Percentiles rank a stretch among this genome's conserved stretches.
These are phyloP conservation scores for Lobophora halterata DNA, from an alignment of 2,888 invertebrate genomes.

Conservation along the genomic window DNA sequence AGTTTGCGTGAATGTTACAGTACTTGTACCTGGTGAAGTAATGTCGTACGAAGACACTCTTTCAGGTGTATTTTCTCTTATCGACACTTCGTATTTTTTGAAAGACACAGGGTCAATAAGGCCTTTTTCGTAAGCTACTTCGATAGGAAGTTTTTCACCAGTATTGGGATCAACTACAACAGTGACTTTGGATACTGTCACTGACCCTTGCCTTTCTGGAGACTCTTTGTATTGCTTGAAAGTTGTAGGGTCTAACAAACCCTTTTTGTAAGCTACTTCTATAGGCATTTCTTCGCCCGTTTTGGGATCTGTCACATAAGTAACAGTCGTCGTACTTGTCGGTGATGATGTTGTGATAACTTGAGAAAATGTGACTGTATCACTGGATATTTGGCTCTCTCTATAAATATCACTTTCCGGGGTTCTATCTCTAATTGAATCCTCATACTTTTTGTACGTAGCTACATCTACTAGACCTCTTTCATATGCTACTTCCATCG, in stretches of 20 bases:
- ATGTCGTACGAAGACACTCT: constrained; percentile 27
- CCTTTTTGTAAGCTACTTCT: constrained; percentile 86
- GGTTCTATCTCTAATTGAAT: constrained; percentile 62
- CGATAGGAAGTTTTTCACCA: constrained; percentile 85
- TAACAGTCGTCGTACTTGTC: constrained; percentile 31
- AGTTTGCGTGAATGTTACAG: constrained; percentile 36
- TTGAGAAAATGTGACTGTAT: constrained; percentile 43
- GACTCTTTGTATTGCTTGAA: constrained; percentile 31
- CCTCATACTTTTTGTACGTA: constrained; percentile 76
- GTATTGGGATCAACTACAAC: constrained; percentile 85
- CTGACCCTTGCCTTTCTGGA: constrained; percentile 20
- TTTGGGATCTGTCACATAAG: constrained; percentile 84
- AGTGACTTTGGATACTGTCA: constrained; percentile 39
- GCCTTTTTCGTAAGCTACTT: constrained; percentile 82
- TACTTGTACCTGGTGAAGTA: constrained; percentile 33
- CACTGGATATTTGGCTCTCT: constrained; percentile 39
- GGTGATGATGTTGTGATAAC: constrained; percentile 31
- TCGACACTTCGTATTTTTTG: constrained; percentile 69
- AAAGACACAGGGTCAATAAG: constrained; percentile 69
- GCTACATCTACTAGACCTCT: constrained; percentile 85
- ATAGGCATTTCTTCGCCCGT: constrained; percentile 89
- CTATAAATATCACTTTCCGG: constrained; percentile 46
- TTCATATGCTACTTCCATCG: constrained; percentile 90
- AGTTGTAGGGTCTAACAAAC: constrained; percentile 60
- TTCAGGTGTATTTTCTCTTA: constrained; percentile 48